phyloP scores from a whole-genome alignment of 2,888 invertebrate species.

The Helleia helle region DNA sequence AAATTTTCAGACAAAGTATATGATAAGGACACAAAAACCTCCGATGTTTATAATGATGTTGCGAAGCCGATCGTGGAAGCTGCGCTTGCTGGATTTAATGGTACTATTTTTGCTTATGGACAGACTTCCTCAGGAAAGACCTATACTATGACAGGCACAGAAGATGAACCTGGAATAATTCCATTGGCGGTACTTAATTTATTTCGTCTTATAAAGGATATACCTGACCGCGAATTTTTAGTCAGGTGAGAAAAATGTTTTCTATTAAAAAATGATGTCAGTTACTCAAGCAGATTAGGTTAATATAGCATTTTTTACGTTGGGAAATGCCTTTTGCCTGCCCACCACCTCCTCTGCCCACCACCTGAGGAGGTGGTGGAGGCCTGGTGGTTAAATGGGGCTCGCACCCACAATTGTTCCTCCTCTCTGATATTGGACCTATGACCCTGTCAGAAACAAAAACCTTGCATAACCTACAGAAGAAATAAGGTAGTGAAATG shows the following conservation, averaged over 20 bases:
- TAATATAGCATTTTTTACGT: no score
- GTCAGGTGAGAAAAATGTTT: conserved; percentile 62
- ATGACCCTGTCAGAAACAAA: no score
- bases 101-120: conserved; percentile 93
- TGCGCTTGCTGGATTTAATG: conserved; percentile 84
- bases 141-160: conserved; percentile 85
- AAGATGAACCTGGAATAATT: conserved; percentile 81
- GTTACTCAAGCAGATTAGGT: no score
- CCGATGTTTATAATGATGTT: conserved; percentile 77
- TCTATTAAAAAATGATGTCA: background rate
- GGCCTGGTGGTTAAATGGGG: no score
- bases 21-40: conserved; percentile 70
- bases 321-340: no score
- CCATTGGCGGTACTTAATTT: conserved; percentile 80
- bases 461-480: no score
- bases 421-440: no score
- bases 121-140: conserved; percentile 94
- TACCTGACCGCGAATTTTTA: conserved; percentile 80
- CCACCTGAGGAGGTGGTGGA: no score
- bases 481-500: no score
- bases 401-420: no score
- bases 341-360: no score
- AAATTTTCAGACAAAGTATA: conserved; percentile 81
- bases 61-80: conserved; percentile 82
- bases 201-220: conserved; percentile 77